Percentiles rank a stretch among this genome's conserved stretches.
These are phyloP conservation scores for Ctenomys sociabilis DNA, from an alignment of 2,113 vertebrate genomes.

Conservation along the genomic window DNA sequence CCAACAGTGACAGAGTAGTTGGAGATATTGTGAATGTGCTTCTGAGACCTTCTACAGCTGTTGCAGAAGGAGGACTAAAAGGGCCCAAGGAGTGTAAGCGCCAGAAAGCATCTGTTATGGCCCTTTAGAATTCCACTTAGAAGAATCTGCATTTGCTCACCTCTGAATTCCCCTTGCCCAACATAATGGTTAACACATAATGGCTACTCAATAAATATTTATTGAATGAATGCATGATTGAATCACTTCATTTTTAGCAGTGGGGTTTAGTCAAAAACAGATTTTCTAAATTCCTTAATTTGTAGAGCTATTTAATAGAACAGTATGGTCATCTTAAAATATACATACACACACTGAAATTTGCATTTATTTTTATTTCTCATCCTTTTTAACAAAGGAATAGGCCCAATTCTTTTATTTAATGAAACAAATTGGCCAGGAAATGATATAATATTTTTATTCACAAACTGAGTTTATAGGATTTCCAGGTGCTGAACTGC, in stretches of 20 bases:
- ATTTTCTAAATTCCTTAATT: slow-evolving; percentile 68
- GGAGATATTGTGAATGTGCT: slow-evolving; percentile 54
- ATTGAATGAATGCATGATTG: slow-evolving; percentile 51
- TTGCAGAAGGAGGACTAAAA: background rate
- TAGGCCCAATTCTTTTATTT: slow-evolving; percentile 26
- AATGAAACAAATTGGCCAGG: slow-evolving; percentile 45
- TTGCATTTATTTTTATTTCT: slow-evolving; percentile 20
- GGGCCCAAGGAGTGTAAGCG: slow-evolving; percentile 66
- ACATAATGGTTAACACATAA: background rate
- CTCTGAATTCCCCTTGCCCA: slow-evolving; percentile 47
- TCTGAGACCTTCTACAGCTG: slow-evolving; percentile 62
- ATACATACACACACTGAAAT: background rate
- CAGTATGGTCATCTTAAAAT: slow-evolving; percentile 18
- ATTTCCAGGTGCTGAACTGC: slow-evolving; percentile 56
- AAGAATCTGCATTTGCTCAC: slow-evolving; percentile 35
- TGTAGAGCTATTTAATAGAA: slow-evolving; percentile 50
- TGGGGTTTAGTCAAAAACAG: slow-evolving; percentile 28
- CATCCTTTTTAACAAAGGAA: slow-evolving; percentile 21
- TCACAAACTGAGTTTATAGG: slow-evolving; percentile 63
- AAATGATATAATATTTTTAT: slow-evolving; percentile 67
- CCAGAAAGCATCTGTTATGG: slow-evolving; percentile 66
- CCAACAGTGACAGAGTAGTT: slow-evolving; percentile 81
- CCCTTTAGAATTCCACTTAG: slow-evolving; percentile 40
- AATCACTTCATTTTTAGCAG: slow-evolving; percentile 58
- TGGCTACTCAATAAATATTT: slow-evolving; percentile 43